Base-by-base conservation (phyloP, 2,113 vertebrate genomes). In the Ceyx melanurus region DNA sequence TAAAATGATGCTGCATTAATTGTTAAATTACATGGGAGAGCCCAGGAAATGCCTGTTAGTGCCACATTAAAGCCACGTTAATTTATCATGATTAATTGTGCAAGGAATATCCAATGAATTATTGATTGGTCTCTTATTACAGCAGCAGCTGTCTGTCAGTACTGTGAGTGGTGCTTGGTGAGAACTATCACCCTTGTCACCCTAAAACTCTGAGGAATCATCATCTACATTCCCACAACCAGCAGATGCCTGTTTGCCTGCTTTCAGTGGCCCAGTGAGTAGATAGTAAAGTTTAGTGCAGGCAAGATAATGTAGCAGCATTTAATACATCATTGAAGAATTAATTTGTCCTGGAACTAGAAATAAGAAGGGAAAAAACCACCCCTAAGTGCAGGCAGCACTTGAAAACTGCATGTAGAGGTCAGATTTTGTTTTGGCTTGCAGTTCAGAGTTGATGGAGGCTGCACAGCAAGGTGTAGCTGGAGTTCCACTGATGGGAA, bases 41-140 rank as follows among this genome's bases (percentile, higher is more conserved):
- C 83, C 66, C 88, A 62, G 72, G 89, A 94, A 96, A 92, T 58
- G 73, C 29, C 10, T 70, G 73, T 92, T 71, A 79, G 56, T 68
- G 88, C 87, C 93, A 90, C 92, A 80, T 94, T 74, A 97, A 95
- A 94, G 76, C 72, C 57, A 16, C 29, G 82, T 90, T 92, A 33
- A 79, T 94, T 82, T 50, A 79, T 82, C 51, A 8, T 54, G 51
- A 91, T 92, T 89, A 92, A 94, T 86, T 92, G 86, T 78, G 54
- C 85, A 48, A 80, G 42, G 78, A 68, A 33, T 78, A 91, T 79
- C 57, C 80, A 76, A 81, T 92, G 76, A 94, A 91, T 96, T 94
- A 92, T 86, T 90, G 93, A 87, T 74, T 57, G 92, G 90, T 66
- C 78, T 94, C 74, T 88, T 89, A 43, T 86, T 89, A 82, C 37